Base-by-base conservation (phyloP, 2,888 invertebrate genomes). In the Strigamia crassipes region DNA sequence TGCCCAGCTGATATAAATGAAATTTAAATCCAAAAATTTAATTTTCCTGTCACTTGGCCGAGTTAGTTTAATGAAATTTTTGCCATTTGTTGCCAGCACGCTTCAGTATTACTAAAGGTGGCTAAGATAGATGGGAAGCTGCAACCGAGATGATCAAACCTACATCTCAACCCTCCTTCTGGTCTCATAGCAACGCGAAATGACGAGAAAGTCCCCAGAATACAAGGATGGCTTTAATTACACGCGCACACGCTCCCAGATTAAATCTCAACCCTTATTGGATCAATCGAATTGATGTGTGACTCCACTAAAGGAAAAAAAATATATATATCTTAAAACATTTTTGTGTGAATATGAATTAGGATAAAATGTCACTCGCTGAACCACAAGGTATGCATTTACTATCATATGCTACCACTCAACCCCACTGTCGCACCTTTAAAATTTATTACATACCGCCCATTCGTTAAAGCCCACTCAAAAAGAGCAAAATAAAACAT, bases 1-100 rank as follows among this genome's bases (percentile, higher is more conserved):
- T 13, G 21, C 73, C 42, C 42, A 73, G 42, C 42, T 81, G 81
- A 81, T 81, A 41, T 78, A 81, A 73, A 81, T 81, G 77, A 73
- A 81, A 81, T 81, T 81, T 81, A 78, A 81, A 81, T 81, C 61
- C 81, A 81, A 81, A 81, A 81, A 78, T 81, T 81, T 81, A 81
- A 81, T 81, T 81, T 81, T 41, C 81, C 81, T 81, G 81, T 73
- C 81, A 78, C 77, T 81, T 56, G 81, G 38, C 23, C 27, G 78
- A 81, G 81, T 81, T 81, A 77, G 81, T 42, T 81, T 81, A 81
- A 81, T 81, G 81, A 81, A 81, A 81, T 81, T 81, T 78, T 78
- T 81, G 81, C 81, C 81, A 81, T 81, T 81, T 81, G 81, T 81
- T 81, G 81, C 81, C 81, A 38, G 23, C 81, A 81, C 73, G 73